Percentiles rank a stretch among this genome's conserved stretches.
Evolutionary conservation across 2,888 invertebrate species (phyloP).

Genomic region (Dorcus hopei): DNA sequence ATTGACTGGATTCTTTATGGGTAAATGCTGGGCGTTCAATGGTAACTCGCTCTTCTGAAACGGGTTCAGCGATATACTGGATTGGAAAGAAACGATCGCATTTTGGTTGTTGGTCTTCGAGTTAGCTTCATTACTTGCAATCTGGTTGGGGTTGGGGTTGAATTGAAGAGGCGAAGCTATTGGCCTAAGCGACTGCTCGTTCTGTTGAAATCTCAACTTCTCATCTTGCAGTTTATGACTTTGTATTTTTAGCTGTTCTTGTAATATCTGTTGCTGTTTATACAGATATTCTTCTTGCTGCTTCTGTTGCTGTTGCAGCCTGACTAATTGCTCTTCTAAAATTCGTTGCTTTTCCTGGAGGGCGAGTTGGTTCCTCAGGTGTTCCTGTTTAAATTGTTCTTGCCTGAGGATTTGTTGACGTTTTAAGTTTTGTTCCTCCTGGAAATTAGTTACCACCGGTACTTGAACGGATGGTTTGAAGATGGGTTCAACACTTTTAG

Average conservation of each 20-base stretch:
- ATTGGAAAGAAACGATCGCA: conserved; percentile 51
- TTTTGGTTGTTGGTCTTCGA: conserved; percentile 41
- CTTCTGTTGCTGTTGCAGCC: conserved; percentile 60
- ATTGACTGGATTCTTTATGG: conserved; percentile 38
- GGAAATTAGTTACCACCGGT: conserved; percentile 21
- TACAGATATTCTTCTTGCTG: conserved; percentile 67
- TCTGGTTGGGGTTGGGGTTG: conserved; percentile 10
- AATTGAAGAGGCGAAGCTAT: conserved; percentile 22
- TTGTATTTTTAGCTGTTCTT: conserved; percentile 26
- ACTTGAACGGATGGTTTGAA: conserved; percentile 52
- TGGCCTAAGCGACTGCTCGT: conserved; percentile 40
- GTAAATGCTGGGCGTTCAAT: conserved; percentile 46
- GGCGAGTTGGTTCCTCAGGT: conserved; percentile 39
- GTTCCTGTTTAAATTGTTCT: conserved; percentile 30
- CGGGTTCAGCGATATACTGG: conserved; percentile 50
- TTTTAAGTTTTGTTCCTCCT: conserved; percentile 28
- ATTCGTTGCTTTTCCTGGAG: conserved; percentile 64
- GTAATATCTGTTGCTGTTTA: conserved; percentile 60
- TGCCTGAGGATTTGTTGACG: conserved; percentile 20
- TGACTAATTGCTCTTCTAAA: conserved; percentile 55
- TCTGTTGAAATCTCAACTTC: conserved; percentile 40
- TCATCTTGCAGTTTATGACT: conserved; percentile 35
- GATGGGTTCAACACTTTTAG: conserved; percentile 75
- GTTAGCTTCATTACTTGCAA: conserved; percentile 17
- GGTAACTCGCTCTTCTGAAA: conserved; percentile 37